A percentile compares a stretch with the other conserved stretches of the same genome.
Evolutionary conservation across 2,888 invertebrate species (phyloP).

Genomic region (Campopleginae sp.): DNA sequence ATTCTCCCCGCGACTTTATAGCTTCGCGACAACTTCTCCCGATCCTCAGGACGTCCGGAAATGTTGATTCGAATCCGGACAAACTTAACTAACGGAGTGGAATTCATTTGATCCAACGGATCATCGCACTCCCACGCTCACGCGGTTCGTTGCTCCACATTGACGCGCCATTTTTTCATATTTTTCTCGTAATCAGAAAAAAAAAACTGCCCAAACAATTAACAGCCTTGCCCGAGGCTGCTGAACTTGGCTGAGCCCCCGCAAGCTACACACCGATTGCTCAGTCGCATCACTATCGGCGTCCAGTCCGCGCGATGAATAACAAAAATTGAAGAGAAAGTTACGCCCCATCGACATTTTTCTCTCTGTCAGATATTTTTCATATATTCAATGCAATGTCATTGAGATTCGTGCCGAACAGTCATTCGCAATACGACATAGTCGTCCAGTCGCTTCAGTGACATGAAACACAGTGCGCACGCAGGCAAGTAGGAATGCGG

Average conservation of each 20-base stretch:
- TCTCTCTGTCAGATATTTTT: slow-evolving; percentile 23
- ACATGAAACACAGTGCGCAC: slow-evolving; percentile 51
- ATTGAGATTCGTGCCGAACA: slow-evolving; percentile 52
- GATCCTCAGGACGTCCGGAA: neutral
- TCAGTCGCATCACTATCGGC: neutral
- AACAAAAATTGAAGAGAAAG: neutral
- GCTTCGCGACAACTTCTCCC: neutral
- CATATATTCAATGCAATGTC: slow-evolving; percentile 54
- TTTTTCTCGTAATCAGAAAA: neutral
- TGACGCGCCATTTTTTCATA: neutral
- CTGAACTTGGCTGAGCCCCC: neutral
- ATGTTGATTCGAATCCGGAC: neutral
- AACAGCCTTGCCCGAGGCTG: neutral
- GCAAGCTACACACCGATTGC: neutral
- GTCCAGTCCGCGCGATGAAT: neutral
- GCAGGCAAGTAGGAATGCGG: slow-evolving; percentile 11
- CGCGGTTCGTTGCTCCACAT: neutral
- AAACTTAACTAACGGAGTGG: neutral
- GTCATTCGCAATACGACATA: slow-evolving; percentile 45
- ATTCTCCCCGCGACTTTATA: neutral
- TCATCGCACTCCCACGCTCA: neutral
- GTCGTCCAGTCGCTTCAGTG: slow-evolving; percentile 51
- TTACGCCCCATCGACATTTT: slow-evolving; percentile 10
- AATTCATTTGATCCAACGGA: neutral
- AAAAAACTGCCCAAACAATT: neutral